Evolutionary conservation across 2,888 invertebrate genomes (phyloP), one percentile per base, ranked within the genome.

Genomic region (Adela reaumurella): DNA sequence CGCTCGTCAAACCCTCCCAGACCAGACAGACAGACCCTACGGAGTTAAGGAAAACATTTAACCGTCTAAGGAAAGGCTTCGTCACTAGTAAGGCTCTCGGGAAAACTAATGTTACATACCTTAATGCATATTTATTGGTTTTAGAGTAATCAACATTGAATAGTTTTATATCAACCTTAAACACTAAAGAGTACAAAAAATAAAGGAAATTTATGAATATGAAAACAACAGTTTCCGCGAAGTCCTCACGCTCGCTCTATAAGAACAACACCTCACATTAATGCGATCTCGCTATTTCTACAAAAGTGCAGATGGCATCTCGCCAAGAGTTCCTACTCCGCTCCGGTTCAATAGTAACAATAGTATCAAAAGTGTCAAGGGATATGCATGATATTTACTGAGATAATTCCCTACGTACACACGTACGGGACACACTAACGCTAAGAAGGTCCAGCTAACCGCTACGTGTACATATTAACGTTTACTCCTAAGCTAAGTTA

Each of bases 131-230:
- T 68, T 59, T 72, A 76, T 73, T 70, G 74, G 74, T 74, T 76
- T 74, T 73, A 76, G 72, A 77, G 71, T 76, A 70, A 74, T 76
- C 74, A 78, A 78, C 78, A 77, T 77, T 76, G 74, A 77, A 78
- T 78, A 78, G 74, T 74, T 73, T 69, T 73, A 73, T 73, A 73
- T 77, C 74, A 76, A 67, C 65, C 74, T 76, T 78, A 77, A 65
- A 61, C 28, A 73, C 76, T 78, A 78, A 77, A 78, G 77, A 78
- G 78, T 78, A 78, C 77, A 78, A 78, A 78, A 78, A 78, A 78
- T 78, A 78, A 78, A 78, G 78, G 77, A 78, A 78, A 74, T 74
- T 76, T 69, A 77, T 74, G 77, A 77, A 74, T 76, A 74, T 74
- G 74, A 74, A 77, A 77, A 74, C 78, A 78, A 78, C 77, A 76